phyloP scores from a whole-genome alignment of 2,797 vertebrate genomes.

The Somateria mollissima region DNA sequence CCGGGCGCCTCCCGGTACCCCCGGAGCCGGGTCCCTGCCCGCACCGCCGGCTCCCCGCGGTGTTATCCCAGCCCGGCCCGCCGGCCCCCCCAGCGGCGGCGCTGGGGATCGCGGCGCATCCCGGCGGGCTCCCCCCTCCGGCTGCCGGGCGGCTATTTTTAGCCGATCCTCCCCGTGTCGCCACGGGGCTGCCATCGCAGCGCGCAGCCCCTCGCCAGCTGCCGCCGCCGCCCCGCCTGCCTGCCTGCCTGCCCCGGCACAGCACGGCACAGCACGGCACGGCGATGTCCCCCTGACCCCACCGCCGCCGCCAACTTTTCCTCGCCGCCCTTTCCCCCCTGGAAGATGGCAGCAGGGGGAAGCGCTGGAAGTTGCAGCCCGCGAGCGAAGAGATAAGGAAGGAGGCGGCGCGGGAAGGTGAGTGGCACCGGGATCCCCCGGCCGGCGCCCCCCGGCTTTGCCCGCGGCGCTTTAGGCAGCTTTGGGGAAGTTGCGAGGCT shows the following conservation, averaged over 20 bases:
- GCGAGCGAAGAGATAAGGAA: conserved; percentile 32
- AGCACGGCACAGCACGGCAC: not conserved
- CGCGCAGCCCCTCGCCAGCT: conserved; percentile 55
- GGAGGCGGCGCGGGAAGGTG: conserved; percentile 34
- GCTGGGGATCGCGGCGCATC: conserved; percentile 54
- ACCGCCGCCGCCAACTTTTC: conserved; percentile 69
- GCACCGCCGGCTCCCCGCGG: not conserved
- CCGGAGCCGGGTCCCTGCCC: not conserved
- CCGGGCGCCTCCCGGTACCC: not conserved
- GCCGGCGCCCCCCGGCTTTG: not conserved
- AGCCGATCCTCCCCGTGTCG: conserved; percentile 79
- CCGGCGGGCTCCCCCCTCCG: conserved; percentile 59
- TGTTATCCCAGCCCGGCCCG: not conserved
- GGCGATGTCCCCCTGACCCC: not conserved
- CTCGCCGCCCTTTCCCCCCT: not conserved
- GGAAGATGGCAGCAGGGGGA: conserved; percentile 75
- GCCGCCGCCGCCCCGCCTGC: not conserved
- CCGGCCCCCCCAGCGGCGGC: conserved; percentile 35
- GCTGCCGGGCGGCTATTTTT: conserved; percentile 82
- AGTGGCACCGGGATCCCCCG: not conserved
- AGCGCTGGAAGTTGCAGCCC: conserved; percentile 67
- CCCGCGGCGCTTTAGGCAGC: too few species aligned
- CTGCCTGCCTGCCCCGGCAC: not conserved
- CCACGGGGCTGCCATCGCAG: conserved; percentile 75
- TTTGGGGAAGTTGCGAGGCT: not conserved